Evolutionary conservation across 1,140 invertebrate genomes (phyloP), one percentile per base, ranked within the genome.

Genomic region (Amphibalanus amphitrite): DNA sequence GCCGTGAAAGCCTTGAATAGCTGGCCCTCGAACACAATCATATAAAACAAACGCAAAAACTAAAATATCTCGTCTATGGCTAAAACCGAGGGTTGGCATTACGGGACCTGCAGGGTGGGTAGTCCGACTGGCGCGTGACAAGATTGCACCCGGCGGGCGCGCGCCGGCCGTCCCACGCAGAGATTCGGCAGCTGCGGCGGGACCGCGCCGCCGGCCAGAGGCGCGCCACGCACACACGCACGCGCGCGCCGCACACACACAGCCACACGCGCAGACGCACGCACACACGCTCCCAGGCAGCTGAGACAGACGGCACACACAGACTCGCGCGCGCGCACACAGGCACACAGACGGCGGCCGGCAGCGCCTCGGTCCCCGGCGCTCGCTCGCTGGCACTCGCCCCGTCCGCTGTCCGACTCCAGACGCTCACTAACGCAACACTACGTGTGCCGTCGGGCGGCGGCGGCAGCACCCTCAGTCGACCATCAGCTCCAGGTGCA

Each of bases 401-500:
- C 15, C 33, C 15, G 4, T 38, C 33, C 15, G 33, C 15, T 15
- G 33, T 38, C 33, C 33, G 33, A 38, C 4, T 38, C 47, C 47
- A 59, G 10, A 20, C 47, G 47, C 47, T 20, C 47, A 59, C 47
- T 59, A 59, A 59, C 47, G 47, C 13, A 59, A 59, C 10, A 59
- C 47, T 59, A 59, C 47, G 47, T 13, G 33, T 38, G 33, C 33
- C 33, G 47, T 1, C 47, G 17, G 47, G 10, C 47, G 47, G 47
- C 13, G 13, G 1, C 47, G 47, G 47, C 17, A 15, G 4, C 47
- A 23, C 47, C 20, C 47, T 88, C 91, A 92, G 82, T 96, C 93
- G 76, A 96, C 87, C 87, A 96, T 89, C 78, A 96, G 84, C 83
- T 96, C 93, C 83, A 97, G 96, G 83, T 95, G 93, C 75, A 95